Evolutionary conservation across 2,113 vertebrate genomes (phyloP).

Genomic region (Tichodroma muraria): DNA sequence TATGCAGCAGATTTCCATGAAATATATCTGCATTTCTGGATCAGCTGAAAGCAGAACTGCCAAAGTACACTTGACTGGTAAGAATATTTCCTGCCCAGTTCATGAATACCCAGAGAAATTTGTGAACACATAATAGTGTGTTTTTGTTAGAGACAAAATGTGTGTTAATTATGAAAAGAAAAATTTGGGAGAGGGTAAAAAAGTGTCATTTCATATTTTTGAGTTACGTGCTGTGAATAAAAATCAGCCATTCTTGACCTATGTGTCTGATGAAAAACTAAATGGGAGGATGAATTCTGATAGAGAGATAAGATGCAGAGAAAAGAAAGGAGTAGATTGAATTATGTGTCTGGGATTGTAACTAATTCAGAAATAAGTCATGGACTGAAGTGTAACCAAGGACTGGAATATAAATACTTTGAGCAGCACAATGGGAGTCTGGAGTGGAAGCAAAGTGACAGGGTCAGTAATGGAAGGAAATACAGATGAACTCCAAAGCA

Average conservation of each 20-base stretch:
- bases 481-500: background rate
- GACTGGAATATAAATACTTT: slow-evolving; percentile 39
- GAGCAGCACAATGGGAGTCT: background rate
- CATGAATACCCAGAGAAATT: background rate
- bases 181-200: background rate
- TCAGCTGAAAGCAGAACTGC: background rate
- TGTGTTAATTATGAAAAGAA: background rate
- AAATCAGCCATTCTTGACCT: background rate
- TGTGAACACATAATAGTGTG: background rate
- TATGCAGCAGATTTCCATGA: background rate
- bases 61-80: background rate
- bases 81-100: background rate
- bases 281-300: background rate
- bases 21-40: background rate
- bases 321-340: slow-evolving; percentile 15
- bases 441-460: background rate
- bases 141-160: background rate
- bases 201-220: background rate
- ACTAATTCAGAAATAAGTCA: slow-evolving; percentile 55
- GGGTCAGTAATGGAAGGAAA: background rate
- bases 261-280: background rate
- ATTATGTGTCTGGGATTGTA: slow-evolving; percentile 2
- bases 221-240: background rate
- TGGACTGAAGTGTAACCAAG: background rate
- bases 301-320: background rate